phyloP scores from a whole-genome alignment of 2,888 invertebrate species.

The Thera obeliscata region DNA sequence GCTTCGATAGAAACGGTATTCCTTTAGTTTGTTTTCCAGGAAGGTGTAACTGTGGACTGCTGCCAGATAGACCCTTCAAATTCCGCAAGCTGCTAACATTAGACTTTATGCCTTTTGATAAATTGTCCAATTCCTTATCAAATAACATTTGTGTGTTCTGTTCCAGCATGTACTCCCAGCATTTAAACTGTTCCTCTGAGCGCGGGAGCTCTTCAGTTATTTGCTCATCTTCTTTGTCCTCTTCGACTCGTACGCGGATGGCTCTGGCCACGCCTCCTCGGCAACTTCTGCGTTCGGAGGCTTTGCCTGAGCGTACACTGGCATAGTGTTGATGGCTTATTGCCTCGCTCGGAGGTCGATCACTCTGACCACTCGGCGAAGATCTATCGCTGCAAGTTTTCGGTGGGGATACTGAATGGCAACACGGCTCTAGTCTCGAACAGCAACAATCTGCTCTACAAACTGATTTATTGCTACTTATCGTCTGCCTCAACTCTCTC shows the following conservation, averaged over 20 bases:
- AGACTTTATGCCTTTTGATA: constrained; percentile 86
- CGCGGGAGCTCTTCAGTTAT: constrained; percentile 72
- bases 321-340: constrained; percentile 78
- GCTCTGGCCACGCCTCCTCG: constrained; percentile 86
- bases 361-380: constrained; percentile 94
- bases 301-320: constrained; percentile 75
- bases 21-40: constrained; percentile 72
- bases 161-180: constrained; percentile 97
- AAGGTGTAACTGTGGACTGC: constrained; percentile 87
- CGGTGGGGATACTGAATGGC: constrained; percentile 78
- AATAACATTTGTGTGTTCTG: constrained; percentile 95
- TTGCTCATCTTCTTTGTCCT: constrained; percentile 83
- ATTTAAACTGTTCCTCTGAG: constrained; percentile 94
- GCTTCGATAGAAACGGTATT: constrained; percentile 87
- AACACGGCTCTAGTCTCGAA: constrained; percentile 85
- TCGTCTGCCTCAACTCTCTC: constrained; percentile 90
- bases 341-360: constrained; percentile 83
- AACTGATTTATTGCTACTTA: constrained; percentile 85
- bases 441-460: constrained; percentile 87
- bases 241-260: constrained; percentile 86
- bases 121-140: constrained; percentile 93
- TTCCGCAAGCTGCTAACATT: constrained; percentile 81
- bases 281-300: constrained; percentile 83
- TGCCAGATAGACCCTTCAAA: constrained; percentile 87
- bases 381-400: constrained; percentile 88